Evolutionary conservation across 1,140 invertebrate species (phyloP).

Genomic region (Drosophila navojoa): DNA sequence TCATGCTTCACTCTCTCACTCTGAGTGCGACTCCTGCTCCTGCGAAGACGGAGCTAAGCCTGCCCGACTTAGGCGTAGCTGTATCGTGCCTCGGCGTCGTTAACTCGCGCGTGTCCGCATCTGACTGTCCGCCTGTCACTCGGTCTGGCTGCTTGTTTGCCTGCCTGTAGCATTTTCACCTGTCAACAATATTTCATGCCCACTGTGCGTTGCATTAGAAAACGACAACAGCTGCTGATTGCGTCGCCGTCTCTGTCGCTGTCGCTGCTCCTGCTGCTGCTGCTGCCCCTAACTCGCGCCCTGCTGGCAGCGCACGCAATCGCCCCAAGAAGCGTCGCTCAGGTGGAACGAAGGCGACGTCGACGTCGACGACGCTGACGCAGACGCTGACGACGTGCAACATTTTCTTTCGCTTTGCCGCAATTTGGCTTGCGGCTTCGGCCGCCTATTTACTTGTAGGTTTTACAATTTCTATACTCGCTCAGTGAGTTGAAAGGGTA

Average conservation of each 20-base stretch:
- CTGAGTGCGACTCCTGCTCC: too few species aligned
- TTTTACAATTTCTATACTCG: slow-evolving; percentile 8
- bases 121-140: slow-evolving; percentile 3
- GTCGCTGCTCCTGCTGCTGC: slow-evolving; percentile 36
- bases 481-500: too few species aligned
- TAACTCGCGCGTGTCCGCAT: slow-evolving; percentile 57
- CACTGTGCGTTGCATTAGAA: slow-evolving; percentile 78
- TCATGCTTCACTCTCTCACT: neutral
- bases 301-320: slow-evolving; percentile 33
- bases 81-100: slow-evolving; percentile 59
- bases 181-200: slow-evolving; percentile 80
- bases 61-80: slow-evolving; percentile 41
- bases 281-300: slow-evolving; percentile 32
- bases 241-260: neutral
- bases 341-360: slow-evolving; percentile 61
- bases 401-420: slow-evolving; percentile 54
- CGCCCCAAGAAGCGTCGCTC: slow-evolving; percentile 60
- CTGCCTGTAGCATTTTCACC: slow-evolving; percentile 63
- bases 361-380: slow-evolving; percentile 1
- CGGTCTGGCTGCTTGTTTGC: slow-evolving; percentile 20
- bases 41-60: neutral
- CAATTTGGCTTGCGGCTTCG: slow-evolving; percentile 34
- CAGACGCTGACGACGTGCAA: slow-evolving; percentile 48
- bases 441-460: slow-evolving; percentile 36
- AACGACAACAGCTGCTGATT: slow-evolving; percentile 58